Evolutionary conservation across 1,140 invertebrate species (phyloP).

Genomic region (Oedothorax gibbosus): DNA sequence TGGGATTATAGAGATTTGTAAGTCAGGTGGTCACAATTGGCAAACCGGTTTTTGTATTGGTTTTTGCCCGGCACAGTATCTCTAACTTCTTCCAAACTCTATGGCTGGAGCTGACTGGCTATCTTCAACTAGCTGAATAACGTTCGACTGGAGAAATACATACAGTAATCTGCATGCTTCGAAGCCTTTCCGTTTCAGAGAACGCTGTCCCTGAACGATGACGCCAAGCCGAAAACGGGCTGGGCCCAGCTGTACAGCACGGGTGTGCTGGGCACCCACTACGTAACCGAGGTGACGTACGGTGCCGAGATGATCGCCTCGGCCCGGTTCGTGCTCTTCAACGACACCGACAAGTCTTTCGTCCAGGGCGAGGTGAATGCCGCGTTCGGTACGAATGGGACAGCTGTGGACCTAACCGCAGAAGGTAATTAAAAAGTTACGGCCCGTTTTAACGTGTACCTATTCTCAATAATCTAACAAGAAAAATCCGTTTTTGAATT

Average conservation of each 20-base stretch:
- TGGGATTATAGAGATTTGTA: too few species aligned
- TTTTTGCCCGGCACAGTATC: too few species aligned
- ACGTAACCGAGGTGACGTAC: slow-evolving; percentile 36
- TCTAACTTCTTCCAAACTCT: too few species aligned
- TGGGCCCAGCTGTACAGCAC: background rate
- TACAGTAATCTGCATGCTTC: too few species aligned
- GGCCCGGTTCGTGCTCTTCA: background rate
- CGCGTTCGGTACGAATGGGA: background rate
- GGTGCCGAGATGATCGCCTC: slow-evolving; percentile 43
- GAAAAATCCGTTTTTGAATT: too few species aligned
- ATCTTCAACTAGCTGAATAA: too few species aligned
- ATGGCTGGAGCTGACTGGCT: too few species aligned
- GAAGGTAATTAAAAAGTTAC: slow-evolving; percentile 23
- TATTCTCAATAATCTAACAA: too few species aligned
- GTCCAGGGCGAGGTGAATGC: slow-evolving; percentile 30
- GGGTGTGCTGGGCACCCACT: slow-evolving; percentile 36
- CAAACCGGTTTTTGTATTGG: too few species aligned
- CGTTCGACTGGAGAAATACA: too few species aligned
- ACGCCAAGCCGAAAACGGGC: slow-evolving; percentile 6
- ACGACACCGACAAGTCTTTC: background rate
- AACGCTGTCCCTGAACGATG: background rate
- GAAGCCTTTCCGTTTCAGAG: background rate
- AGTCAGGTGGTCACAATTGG: too few species aligned
- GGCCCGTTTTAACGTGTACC: too few species aligned
- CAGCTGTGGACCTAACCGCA: background rate